Percentiles rank a stretch among this genome's conserved stretches.
Conservation (phyloP, 1,140 invertebrate genomes). For the Euglossa dilemma region DNA sequence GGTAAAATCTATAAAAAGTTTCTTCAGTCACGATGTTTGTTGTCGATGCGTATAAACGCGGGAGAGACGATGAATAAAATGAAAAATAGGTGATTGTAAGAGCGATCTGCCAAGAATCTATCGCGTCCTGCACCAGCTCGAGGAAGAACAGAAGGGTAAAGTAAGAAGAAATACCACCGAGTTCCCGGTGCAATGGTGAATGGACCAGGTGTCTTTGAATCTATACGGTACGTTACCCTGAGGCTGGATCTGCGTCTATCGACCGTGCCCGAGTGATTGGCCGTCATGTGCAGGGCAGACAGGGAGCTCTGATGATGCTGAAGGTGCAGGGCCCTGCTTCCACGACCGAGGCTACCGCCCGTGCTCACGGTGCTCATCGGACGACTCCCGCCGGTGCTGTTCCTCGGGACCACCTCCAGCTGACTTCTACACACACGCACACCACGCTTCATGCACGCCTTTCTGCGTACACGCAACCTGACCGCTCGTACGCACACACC, state of each 20-base stretch:
- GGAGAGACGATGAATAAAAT: not conserved
- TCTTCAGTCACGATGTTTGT: too few relatives aligned
- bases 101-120: constrained; percentile 14
- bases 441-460: constrained; percentile 79
- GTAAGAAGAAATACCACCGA: constrained; percentile 40
- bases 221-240: constrained; percentile 78
- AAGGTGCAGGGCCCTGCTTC: constrained; percentile 76
- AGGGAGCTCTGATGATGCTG: constrained; percentile 80
- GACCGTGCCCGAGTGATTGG: constrained; percentile 76
- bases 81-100: not conserved
- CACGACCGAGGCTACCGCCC: constrained; percentile 79
- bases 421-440: constrained; percentile 80
- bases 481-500: constrained; percentile 65
- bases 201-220: constrained; percentile 59
- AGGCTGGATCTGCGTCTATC: constrained; percentile 81
- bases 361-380: constrained; percentile 79
- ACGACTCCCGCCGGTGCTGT: constrained; percentile 72
- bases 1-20: too few relatives aligned
- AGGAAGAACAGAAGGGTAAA: constrained; percentile 28
- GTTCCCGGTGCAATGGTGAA: constrained; percentile 39
- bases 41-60: too few relatives aligned
- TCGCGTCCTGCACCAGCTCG: not conserved
- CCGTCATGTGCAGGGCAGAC: constrained; percentile 77
- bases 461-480: constrained; percentile 63
- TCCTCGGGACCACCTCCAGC: constrained; percentile 80